Evolutionary conservation across 2,888 invertebrate genomes (phyloP), one percentile per base, ranked within the genome.

Genomic region (Xiphydria camelus): DNA sequence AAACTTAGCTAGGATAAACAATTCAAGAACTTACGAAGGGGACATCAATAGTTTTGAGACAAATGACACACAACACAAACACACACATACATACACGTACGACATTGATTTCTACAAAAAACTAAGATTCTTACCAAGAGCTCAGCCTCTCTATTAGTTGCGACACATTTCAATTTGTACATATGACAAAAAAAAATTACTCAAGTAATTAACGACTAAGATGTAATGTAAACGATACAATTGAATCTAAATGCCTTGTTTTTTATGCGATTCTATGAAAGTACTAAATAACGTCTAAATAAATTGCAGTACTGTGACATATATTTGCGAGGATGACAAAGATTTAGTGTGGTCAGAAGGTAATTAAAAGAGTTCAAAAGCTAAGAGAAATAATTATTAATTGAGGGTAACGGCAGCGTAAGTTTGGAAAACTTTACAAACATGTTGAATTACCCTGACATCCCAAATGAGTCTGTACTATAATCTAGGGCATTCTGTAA

Each of bases 201-300:
- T 18, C 6, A 26, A 15, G 37, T 29, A 29, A 29, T 3, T 29
- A 29, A 14, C 12, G 2, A 29, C 15, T 12, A 29, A 29, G 15
- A 14, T 29, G 29, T 29, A 29, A 29, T 14, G 29, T 15, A 14
- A 29, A n/a, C 15, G 12, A 29, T 15, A 29, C 43, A 65, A 68
- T 70, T 72, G 68, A 69, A 68, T 73, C 69, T 69, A 69, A 71
- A 71, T 73, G 73, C 73, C 73, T 73, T 73, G 73, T 72, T 73
- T 73, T 73, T 70, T 73, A 73, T 70, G 72, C 68, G 64, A 66
- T 71, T 67, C 63, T 65, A 66, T 65, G 70, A 71, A 69, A 72
- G 69, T 72, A 72, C 66, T 62, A 34, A 69, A 45, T 64, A 66
- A 64, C 57, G 61, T 59, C 59, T 64, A 61, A 62, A 66, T 62